Evolutionary conservation across 2,888 invertebrate genomes (phyloP), one percentile per base, ranked within the genome.

Genomic region (Hypomecis punctinalis): DNA sequence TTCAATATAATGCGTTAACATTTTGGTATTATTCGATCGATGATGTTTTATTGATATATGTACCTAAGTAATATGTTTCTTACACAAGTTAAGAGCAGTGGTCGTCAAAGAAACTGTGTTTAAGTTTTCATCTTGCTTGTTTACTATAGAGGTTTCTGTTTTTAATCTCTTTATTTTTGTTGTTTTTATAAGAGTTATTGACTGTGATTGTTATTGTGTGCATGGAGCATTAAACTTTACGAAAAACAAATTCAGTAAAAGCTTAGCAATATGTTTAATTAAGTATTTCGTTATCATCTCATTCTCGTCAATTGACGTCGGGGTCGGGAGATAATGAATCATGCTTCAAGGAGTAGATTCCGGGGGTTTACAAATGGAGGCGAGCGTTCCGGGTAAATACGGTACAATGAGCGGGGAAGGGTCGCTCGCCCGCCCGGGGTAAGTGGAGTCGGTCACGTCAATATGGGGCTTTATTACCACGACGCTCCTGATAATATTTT

Each of bases 281-380:
- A 80, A 69, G 71, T 79, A 77, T 75, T 76, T 71, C 68, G 76
- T 75, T 84, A 80, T 79, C 77, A 84, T 88, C 82, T 83, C 77
- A 82, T 83, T 84, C 79, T 82, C 78, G 81, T 86, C 86, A 86
- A 88, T 90, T 89, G 87, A 85, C 81, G 82, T 73, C 76, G 77
- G 82, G 82, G 81, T 81, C 81, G 84, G 80, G 84, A 85, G 82
- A 82, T 88, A 86, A 90, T 92, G 91, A 93, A 90, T 91, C 93
- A 92, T 91, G 89, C 85, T 86, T 87, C 85, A 88, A 92, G 91
- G 85, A 92, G 90, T 88, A 86, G 90, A 91, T 89, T 92, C 91
- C 89, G 86, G 86, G 91, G 92, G 91, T 89, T 82, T 85, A 89
- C 87, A 88, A 90, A 91, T 89, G 89, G 86, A 90, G 88, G 89